Percentiles rank a stretch among this genome's conserved stretches.
These are phyloP conservation scores for Ctenicera cuprea DNA, from an alignment of 2,888 invertebrate species.

Conservation along the genomic window DNA sequence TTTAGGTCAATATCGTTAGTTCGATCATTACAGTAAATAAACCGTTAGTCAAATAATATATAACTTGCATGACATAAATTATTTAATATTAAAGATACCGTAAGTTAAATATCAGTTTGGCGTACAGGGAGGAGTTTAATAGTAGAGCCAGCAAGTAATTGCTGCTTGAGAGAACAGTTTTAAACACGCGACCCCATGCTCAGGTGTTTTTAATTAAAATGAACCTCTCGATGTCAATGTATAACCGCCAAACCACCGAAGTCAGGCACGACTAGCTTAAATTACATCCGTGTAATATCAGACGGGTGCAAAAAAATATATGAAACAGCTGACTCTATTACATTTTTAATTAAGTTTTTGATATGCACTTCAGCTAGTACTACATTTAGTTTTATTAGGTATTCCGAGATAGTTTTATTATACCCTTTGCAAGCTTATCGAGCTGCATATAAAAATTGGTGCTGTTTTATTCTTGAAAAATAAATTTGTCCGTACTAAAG, in stretches of 20 bases:
- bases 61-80: conserved; percentile 40
- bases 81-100: conserved; percentile 42
- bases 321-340: conserved; percentile 49
- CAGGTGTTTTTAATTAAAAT: conserved; percentile 58
- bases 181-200: conserved; percentile 54
- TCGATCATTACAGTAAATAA: conserved; percentile 5
- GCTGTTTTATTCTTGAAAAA: conserved; percentile 7
- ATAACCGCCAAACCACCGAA: conserved; percentile 48
- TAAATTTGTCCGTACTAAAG: not conserved
- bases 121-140: conserved; percentile 41
- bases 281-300: conserved; percentile 51
- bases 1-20: conserved; percentile 1
- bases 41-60: conserved; percentile 22
- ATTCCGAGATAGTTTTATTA: conserved; percentile 34
- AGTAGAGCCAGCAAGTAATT: conserved; percentile 45
- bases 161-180: conserved; percentile 53
- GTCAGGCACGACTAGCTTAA: conserved; percentile 46
- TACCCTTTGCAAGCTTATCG: conserved; percentile 16
- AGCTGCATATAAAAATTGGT: not conserved
- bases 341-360: conserved; percentile 52
- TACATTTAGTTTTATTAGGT: conserved; percentile 45
- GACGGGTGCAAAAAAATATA: conserved; percentile 39
- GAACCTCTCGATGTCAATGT: conserved; percentile 55
- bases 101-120: conserved; percentile 47
- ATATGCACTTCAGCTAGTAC: conserved; percentile 43